phyloP scores from a whole-genome alignment of 1,140 invertebrate species.

The Bombus superbus region DNA sequence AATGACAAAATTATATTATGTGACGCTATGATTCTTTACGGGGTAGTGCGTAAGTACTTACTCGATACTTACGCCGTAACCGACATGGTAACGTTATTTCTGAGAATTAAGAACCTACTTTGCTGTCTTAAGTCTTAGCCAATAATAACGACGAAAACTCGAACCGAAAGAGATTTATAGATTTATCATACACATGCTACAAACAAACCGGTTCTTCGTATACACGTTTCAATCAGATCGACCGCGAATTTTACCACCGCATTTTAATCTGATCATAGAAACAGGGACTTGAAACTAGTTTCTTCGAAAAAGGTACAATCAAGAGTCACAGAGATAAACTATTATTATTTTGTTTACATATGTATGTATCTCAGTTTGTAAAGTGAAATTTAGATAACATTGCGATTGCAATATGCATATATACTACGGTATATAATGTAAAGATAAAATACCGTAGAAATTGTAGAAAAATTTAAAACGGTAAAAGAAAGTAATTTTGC shows the following conservation, averaged over 20 bases:
- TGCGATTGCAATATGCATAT: not conserved
- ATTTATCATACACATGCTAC: conserved; percentile 45
- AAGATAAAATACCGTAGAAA: not conserved
- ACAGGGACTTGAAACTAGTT: not conserved
- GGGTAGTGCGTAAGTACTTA: not conserved
- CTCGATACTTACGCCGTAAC: not conserved
- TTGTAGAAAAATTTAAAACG: not conserved
- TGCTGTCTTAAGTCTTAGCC: no score
- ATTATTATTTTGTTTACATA: not conserved
- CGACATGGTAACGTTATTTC: conserved; percentile 41
- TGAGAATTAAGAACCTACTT: conserved; percentile 33
- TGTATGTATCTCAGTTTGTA: no score
- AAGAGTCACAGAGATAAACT: not conserved
- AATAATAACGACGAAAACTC: conserved; percentile 32
- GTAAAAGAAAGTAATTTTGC: not conserved
- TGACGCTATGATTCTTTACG: conserved; percentile 3
- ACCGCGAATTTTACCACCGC: conserved; percentile 5
- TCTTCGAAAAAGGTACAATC: not conserved
- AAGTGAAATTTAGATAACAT: not conserved
- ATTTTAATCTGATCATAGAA: conserved; percentile 8
- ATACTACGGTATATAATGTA: not conserved
- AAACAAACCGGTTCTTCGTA: conserved; percentile 49
- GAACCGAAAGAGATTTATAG: conserved; percentile 2
- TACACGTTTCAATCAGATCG: conserved; percentile 3
- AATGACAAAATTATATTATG: not conserved